Percentiles rank a stretch among this genome's conserved stretches.
These are phyloP conservation scores for Crypturellus tataupa DNA, from an alignment of 2,797 vertebrate genomes.

Conservation along the genomic window DNA sequence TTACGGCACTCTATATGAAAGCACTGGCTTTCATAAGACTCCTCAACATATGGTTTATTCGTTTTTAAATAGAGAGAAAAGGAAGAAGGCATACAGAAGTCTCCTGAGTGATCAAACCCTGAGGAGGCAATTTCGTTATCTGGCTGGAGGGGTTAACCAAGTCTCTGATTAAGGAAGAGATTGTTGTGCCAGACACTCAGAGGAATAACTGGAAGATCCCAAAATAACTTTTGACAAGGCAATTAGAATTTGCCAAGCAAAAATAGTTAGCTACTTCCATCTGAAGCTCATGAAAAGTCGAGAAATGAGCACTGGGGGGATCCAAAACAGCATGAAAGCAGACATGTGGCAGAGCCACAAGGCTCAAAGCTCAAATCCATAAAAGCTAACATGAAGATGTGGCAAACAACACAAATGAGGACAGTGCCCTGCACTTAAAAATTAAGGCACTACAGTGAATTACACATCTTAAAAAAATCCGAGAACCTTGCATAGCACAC, in stretches of 20 bases:
- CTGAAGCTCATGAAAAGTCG: background rate
- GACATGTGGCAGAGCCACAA: background rate
- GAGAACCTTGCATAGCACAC: background rate
- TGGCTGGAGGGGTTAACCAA: rapidly evolving
- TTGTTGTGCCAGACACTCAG: background rate
- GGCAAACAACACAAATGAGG: background rate
- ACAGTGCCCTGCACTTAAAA: background rate
- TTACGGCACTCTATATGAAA: background rate
- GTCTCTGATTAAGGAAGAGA: background rate
- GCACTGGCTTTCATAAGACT: background rate
- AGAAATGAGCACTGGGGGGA: rapidly evolving
- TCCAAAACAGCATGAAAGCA: rapidly evolving
- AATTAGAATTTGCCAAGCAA: background rate
- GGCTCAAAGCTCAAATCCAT: background rate
- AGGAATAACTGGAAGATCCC: background rate
- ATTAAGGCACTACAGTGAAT: rapidly evolving
- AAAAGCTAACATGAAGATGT: background rate
- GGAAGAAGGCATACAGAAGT: background rate
- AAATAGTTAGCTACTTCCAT: rapidly evolving
- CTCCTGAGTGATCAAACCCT: background rate
- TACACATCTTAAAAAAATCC: background rate
- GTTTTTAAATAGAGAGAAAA: background rate
- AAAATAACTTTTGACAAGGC: background rate
- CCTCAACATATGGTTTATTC: background rate
- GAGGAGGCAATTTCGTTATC: rapidly evolving